Evolutionary conservation across 2,888 invertebrate species (phyloP), one percentile per base, ranked within the genome.

Genomic region (Monopis laevigella): DNA sequence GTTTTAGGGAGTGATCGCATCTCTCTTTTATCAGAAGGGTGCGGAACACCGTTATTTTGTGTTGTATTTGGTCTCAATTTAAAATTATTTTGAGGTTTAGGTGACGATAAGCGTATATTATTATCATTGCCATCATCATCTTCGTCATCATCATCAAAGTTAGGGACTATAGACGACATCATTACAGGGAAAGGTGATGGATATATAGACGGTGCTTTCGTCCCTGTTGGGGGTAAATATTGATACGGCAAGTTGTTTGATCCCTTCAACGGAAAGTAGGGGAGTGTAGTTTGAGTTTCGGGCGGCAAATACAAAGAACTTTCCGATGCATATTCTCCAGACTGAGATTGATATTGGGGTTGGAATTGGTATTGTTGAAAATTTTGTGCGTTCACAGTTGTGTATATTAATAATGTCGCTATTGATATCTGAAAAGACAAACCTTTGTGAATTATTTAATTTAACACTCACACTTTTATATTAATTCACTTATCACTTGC

Each of bases 281-380:
- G 73, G 12, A 63, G 50, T 17, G 66, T 51, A 5, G 70, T 69
- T 26, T 73, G 70, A 32, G 70, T 59, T 50, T 77, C 75, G 5
- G 72, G 72, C 18, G 75, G 70, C 30, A 78, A 58, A 48, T 72
- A 75, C 43, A 70, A 55, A 18, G 72, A 63, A 48, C 63, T 70
- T 35, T 75, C 74, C 12, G 73, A 62, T 13, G 65, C 53, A 47
- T 59, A 68, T 16, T 59, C 46, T 12, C 56, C 56, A 46, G 53
- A 60, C 7, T 60, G 56, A 12, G 60, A 55, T 55, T 65, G 66
- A 48, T 62, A 74, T 47, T 71, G 66, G 26, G 67, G 68, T 18
- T 68, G 62, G 48, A 73, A 77, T 39, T 62, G 57, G 48, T 54
- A 69, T 46, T 69, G 55, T 41, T 55, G 51, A 42, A 48, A 51